Percentiles rank a stretch among this genome's conserved stretches.
Evolutionary conservation across 2,888 invertebrate genomes (phyloP).

Genomic region (Cephus runcator): DNA sequence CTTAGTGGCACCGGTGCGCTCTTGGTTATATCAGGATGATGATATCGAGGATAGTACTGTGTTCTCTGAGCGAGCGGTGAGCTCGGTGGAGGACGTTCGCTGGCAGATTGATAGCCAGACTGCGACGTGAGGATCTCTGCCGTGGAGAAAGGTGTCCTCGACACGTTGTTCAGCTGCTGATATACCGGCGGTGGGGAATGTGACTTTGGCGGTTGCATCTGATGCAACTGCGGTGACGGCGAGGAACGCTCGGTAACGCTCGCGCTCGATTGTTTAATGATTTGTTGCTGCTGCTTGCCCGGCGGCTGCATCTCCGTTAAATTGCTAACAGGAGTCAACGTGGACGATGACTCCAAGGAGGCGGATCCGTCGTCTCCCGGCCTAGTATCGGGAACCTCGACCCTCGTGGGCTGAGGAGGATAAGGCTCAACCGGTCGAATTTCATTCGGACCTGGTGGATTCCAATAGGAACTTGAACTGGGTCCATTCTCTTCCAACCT

Average conservation of each 20-base stretch:
- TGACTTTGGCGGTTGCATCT: constrained; percentile 45
- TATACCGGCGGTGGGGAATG: constrained; percentile 53
- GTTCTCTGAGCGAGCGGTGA: constrained; percentile 46
- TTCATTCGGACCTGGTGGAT: constrained; percentile 37
- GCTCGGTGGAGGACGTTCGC: constrained; percentile 18
- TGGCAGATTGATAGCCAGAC: constrained; percentile 13
- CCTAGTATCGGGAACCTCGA: constrained; percentile 60
- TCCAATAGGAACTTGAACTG: constrained; percentile 47
- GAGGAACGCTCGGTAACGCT: background rate
- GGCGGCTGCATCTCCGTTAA: constrained; percentile 60
- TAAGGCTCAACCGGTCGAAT: constrained; percentile 53
- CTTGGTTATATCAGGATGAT: constrained; percentile 59
- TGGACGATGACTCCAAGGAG: constrained; percentile 37
- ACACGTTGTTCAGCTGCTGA: constrained; percentile 52
- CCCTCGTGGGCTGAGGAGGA: constrained; percentile 59
- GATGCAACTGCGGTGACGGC: constrained; percentile 43
- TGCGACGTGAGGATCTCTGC: constrained; percentile 33
- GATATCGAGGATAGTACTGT: constrained; percentile 60
- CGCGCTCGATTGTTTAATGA: background rate
- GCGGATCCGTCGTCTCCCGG: constrained; percentile 45
- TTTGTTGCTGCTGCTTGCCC: constrained; percentile 29
- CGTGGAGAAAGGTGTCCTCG: constrained; percentile 45
- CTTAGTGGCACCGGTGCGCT: constrained; percentile 55
- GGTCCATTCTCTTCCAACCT: constrained; percentile 32
- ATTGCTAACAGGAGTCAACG: constrained; percentile 24